These are phyloP conservation scores for Pygoscelis adeliae DNA, from an alignment of 2,113 vertebrate genomes.

Conservation along the genomic window DNA sequence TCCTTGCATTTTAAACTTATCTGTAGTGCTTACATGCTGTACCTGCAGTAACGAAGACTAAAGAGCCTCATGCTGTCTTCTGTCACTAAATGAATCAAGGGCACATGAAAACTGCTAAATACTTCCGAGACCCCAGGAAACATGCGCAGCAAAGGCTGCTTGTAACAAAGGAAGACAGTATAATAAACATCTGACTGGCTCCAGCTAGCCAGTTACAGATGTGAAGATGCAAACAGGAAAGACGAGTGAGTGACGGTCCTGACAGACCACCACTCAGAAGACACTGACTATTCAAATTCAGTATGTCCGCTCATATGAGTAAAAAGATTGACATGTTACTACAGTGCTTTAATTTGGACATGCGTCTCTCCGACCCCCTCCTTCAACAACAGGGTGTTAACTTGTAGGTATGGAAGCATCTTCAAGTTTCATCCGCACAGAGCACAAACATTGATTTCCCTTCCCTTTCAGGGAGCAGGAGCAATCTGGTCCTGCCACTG, in stretches of 20 bases:
- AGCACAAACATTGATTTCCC: neutral
- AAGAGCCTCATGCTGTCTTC: neutral
- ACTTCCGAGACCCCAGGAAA: neutral
- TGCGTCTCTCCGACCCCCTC: neutral
- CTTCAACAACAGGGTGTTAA: neutral
- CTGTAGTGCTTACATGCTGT: constrained; percentile 21
- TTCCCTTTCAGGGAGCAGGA: neutral
- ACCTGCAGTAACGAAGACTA: constrained; percentile 52
- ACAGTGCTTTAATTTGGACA: neutral
- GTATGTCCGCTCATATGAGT: neutral
- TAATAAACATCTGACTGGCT: neutral
- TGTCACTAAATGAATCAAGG: constrained; percentile 11
- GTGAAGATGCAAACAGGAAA: neutral
- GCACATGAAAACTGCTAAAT: constrained; percentile 20
- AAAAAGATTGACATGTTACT: neutral
- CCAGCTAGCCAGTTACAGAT: neutral
- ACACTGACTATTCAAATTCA: neutral
- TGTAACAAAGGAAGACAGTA: neutral
- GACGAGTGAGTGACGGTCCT: neutral
- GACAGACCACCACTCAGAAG: neutral
- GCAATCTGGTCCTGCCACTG: neutral
- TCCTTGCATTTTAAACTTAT: constrained; percentile 38
- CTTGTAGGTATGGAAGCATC: neutral
- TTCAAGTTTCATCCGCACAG: neutral
- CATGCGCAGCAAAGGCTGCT: neutral